phyloP scores from a whole-genome alignment of 2,113 vertebrate genomes.

The Eublepharis macularius region DNA sequence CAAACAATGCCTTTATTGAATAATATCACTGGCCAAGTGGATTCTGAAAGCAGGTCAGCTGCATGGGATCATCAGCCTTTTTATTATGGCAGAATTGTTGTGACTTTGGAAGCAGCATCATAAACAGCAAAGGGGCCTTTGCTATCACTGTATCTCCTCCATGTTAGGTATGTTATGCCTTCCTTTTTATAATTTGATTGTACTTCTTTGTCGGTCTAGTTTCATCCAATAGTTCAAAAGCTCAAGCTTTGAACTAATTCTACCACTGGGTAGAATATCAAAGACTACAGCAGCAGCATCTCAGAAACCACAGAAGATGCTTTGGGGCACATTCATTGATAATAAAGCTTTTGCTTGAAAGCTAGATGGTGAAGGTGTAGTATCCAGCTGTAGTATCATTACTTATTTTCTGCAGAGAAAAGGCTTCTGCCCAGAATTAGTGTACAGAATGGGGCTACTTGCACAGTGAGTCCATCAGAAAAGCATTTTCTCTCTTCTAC shows the following conservation, averaged over 20 bases:
- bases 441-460: background rate
- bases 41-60: no score
- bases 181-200: background rate
- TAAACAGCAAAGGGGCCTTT: no score
- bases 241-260: conserved; percentile 3
- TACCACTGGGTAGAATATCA: background rate
- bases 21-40: no score
- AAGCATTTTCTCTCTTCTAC: conserved; percentile 12
- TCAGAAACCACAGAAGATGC: background rate
- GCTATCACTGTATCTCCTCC: no score
- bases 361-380: background rate
- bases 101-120: no score
- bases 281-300: background rate
- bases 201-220: no score
- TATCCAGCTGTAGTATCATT: background rate
- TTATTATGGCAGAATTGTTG: no score
- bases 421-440: background rate
- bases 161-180: no score
- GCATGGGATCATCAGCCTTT: no score
- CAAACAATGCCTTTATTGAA: no score
- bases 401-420: accelerated
- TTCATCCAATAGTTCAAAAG: conserved; percentile 1
- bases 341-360: background rate
- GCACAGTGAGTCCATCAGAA: background rate
- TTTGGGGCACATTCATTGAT: background rate